A percentile compares a stretch with the other conserved stretches of the same genome.
Evolutionary conservation across 2,113 vertebrate species (phyloP).

Genomic region (Nipponia nippon): DNA sequence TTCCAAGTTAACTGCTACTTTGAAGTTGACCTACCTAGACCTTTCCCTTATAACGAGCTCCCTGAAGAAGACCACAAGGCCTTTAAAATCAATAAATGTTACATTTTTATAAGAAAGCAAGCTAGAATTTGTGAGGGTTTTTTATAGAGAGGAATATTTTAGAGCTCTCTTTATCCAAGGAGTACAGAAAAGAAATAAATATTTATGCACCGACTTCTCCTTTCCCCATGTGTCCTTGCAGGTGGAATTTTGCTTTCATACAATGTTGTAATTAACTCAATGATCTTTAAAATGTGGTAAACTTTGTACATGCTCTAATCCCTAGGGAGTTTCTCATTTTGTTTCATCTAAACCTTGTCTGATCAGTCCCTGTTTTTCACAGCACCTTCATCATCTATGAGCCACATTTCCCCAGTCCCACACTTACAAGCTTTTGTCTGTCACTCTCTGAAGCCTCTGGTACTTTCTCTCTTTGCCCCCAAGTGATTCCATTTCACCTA

Average conservation of each 20-base stretch:
- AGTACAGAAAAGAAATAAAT: not conserved
- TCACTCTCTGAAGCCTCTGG: not conserved
- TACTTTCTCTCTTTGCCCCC: not conserved
- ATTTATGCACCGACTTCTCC: not conserved
- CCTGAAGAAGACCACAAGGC: not conserved
- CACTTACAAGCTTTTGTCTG: not conserved
- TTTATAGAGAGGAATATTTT: not conserved
- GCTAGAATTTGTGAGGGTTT: not conserved
- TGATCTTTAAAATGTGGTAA: not conserved
- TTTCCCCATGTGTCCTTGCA: not conserved
- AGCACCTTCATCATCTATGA: not conserved
- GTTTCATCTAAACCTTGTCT: not conserved
- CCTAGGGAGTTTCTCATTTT: not conserved
- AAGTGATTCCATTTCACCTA: not conserved
- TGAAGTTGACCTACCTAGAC: not conserved
- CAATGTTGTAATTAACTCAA: not conserved
- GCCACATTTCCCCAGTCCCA: not conserved
- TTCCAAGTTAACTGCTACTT: not conserved
- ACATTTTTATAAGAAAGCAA: not conserved
- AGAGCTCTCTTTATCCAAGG: not conserved
- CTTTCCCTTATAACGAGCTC: not conserved
- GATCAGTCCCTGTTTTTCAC: not conserved
- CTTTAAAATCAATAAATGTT: not conserved
- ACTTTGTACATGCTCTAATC: not conserved
- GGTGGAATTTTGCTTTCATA: not conserved